Conservation (phyloP, 2,113 vertebrate species). For the Oryzias celebensis region DNA sequence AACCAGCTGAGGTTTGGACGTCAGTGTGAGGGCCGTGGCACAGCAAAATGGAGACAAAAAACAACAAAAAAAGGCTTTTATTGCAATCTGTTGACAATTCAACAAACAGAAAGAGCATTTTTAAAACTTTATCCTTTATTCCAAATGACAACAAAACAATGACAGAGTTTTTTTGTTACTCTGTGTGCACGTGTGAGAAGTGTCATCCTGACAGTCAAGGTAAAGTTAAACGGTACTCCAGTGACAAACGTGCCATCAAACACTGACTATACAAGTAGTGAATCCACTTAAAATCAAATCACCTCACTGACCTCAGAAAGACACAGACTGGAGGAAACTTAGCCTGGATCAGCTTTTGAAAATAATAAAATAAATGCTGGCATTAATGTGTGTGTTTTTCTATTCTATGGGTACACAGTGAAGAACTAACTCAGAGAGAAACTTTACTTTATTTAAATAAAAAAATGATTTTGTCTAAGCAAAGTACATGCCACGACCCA, state of each 20-base stretch:
- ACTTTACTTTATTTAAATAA: too few relatives aligned
- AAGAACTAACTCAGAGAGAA: too few relatives aligned
- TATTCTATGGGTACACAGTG: not conserved
- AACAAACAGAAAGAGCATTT: constrained; percentile 22
- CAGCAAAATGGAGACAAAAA: constrained; percentile 23
- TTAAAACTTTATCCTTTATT: constrained; percentile 23
- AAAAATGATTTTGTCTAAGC: too few relatives aligned
- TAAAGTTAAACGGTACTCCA: constrained; percentile 43
- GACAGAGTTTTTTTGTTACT: constrained; percentile 20
- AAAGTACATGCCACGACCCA: too few relatives aligned
- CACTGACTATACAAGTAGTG: constrained; percentile 32
- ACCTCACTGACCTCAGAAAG: constrained; percentile 22
- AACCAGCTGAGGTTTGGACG: constrained; percentile 18
- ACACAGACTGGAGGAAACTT: constrained; percentile 13
- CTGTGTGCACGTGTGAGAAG: constrained; percentile 15
- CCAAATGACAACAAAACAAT: constrained; percentile 30
- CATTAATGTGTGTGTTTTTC: not conserved
- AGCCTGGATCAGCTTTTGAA: constrained; percentile 5
- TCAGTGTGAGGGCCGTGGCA: constrained; percentile 28
- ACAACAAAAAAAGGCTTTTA: constrained; percentile 16
- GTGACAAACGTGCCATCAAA: constrained; percentile 43
- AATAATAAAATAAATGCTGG: not conserved
- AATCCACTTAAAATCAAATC: constrained; percentile 28
- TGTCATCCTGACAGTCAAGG: constrained; percentile 39
- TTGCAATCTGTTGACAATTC: constrained; percentile 34